phyloP scores from a whole-genome alignment of 2,797 vertebrate species.

The Amazona finschi region DNA sequence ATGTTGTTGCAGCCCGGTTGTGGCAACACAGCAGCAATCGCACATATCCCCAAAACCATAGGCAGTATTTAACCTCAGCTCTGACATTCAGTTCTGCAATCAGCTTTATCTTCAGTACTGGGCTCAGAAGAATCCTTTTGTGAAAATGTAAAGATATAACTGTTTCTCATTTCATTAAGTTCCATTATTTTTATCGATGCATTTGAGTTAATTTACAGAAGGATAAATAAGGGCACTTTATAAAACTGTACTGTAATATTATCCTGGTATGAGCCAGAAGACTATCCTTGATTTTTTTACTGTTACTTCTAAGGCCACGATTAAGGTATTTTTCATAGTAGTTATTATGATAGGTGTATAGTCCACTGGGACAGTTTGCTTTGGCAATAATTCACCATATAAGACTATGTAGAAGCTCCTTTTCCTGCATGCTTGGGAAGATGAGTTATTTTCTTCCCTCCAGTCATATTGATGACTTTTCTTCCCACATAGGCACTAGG shows the following conservation, averaged over 20 bases:
- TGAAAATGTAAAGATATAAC: not conserved
- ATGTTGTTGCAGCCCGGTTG: constrained; percentile 42
- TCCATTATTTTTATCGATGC: not conserved
- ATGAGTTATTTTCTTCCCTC: not conserved
- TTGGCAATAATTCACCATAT: not conserved
- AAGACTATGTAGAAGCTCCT: not conserved
- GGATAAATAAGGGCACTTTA: constrained; percentile 45
- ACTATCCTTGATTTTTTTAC: constrained; percentile 6
- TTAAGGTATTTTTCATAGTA: not conserved
- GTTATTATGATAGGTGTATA: not conserved
- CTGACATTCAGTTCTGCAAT: constrained; percentile 20
- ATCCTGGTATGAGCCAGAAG: constrained; percentile 30
- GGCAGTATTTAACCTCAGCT: constrained; percentile 1
- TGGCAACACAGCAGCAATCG: constrained; percentile 32
- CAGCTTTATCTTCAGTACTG: constrained; percentile 6
- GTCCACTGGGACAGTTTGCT: not conserved
- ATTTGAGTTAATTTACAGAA: constrained; percentile 33
- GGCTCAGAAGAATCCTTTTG: not conserved
- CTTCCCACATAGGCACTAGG: not conserved
- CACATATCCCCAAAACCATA: not conserved
- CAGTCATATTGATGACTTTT: not conserved
- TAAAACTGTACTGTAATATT: constrained; percentile 49
- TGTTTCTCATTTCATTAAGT: not conserved
- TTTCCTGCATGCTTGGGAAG: not conserved
- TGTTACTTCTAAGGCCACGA: constrained; percentile 9